Percentiles rank a stretch among this genome's conserved stretches.
Conservation (phyloP, 2,888 invertebrate genomes). For the Cheilosia impressa region DNA sequence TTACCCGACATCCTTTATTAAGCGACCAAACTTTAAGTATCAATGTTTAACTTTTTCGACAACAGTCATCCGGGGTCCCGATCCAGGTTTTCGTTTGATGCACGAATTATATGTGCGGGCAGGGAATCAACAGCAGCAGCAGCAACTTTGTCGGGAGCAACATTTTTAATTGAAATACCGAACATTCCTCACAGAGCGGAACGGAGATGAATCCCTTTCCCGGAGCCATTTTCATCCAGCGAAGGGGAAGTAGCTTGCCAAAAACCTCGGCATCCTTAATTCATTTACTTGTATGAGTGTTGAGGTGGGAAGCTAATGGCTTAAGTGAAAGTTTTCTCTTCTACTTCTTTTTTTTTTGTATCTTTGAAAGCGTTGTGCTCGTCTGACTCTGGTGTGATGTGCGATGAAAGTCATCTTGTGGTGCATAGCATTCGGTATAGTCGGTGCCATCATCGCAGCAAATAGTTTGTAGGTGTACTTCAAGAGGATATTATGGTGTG, state of each 20-base stretch:
- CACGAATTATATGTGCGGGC: slow-evolving; percentile 49
- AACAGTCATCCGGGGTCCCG: slow-evolving; percentile 57
- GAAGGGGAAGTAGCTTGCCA: slow-evolving; percentile 48
- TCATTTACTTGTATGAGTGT: slow-evolving; percentile 67
- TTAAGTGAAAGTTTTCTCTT: slow-evolving; percentile 62
- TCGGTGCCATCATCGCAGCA: slow-evolving; percentile 8
- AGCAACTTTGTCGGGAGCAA: slow-evolving; percentile 63
- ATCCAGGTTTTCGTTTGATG: slow-evolving; percentile 64
- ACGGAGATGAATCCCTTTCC: slow-evolving; percentile 36
- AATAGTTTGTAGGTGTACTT: slow-evolving; percentile 17
- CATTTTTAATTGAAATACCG: slow-evolving; percentile 75
- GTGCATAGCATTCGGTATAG: not conserved
- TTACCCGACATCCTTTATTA: slow-evolving; percentile 66
- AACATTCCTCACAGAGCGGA: slow-evolving; percentile 52
- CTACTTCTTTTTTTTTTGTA: slow-evolving; percentile 6
- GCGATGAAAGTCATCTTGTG: slow-evolving; percentile 41
- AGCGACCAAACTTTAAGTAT: slow-evolving; percentile 73
- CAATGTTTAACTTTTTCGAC: slow-evolving; percentile 74
- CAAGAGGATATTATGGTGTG: not conserved
- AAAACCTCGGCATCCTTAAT: slow-evolving; percentile 60
- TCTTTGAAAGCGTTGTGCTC: slow-evolving; percentile 17
- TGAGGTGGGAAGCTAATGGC: slow-evolving; percentile 64
- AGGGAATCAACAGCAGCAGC: slow-evolving; percentile 51
- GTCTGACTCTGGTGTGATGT: slow-evolving; percentile 45
- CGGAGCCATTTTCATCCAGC: slow-evolving; percentile 18